Evolutionary conservation across 1,140 invertebrate species (phyloP).

Genomic region (Aplysia californica): DNA sequence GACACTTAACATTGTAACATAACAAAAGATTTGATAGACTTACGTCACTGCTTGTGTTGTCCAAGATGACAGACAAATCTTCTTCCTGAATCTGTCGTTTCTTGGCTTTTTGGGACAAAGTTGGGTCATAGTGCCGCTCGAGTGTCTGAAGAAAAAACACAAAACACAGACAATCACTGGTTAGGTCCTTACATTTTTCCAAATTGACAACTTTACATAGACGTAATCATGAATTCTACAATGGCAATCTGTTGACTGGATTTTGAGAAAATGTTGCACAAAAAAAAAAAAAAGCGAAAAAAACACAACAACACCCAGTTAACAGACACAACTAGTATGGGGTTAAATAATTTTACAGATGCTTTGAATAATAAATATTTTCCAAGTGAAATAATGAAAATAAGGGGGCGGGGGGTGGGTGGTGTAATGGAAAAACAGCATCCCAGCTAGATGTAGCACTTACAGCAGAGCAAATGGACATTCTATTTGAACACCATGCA

Average conservation of each 20-base stretch:
- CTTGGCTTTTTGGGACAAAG: slow-evolving; percentile 75
- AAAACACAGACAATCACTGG: not conserved
- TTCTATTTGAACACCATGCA: too few relatives aligned
- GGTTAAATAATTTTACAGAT: too few relatives aligned
- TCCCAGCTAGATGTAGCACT: too few relatives aligned
- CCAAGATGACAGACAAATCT: slow-evolving; percentile 36
- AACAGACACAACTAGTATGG: too few relatives aligned
- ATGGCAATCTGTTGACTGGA: not conserved
- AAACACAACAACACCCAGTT: too few relatives aligned
- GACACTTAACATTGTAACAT: too few relatives aligned
- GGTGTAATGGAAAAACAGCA: too few relatives aligned
- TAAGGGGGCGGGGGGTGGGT: too few relatives aligned
- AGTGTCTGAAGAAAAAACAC: slow-evolving; percentile 68
- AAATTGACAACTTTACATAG: not conserved
- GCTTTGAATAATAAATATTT: too few relatives aligned
- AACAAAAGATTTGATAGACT: too few relatives aligned
- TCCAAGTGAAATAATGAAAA: too few relatives aligned
- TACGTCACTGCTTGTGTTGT: slow-evolving; percentile 28
- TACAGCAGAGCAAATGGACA: too few relatives aligned
- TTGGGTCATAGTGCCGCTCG: slow-evolving; percentile 81
- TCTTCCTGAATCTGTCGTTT: slow-evolving; percentile 65
- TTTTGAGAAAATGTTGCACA: not conserved
- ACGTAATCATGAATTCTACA: not conserved
- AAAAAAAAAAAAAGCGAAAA: not conserved
- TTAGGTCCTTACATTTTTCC: not conserved